A percentile compares a stretch with the other conserved stretches of the same genome.
phyloP scores from a whole-genome alignment of 2,797 vertebrate species.

The Gobio occitaniae region DNA sequence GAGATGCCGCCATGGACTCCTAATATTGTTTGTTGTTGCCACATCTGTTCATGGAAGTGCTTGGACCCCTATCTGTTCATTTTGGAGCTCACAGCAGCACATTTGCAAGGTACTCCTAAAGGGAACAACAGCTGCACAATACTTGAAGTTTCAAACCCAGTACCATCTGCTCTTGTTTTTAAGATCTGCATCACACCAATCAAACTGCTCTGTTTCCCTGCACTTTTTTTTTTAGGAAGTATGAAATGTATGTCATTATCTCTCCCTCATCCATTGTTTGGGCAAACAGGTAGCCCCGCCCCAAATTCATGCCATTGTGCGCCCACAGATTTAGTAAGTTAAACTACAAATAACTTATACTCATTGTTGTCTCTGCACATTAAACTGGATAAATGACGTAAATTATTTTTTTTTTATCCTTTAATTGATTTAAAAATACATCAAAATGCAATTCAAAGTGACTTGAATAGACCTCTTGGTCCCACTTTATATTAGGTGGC shows the following conservation, averaged over 20 bases:
- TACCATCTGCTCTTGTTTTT: slow-evolving; percentile 42
- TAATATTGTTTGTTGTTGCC: slow-evolving; percentile 39
- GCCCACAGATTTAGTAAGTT: background rate
- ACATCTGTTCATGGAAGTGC: slow-evolving; percentile 32
- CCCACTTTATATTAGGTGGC: too few relatives aligned
- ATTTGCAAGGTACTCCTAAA: slow-evolving; percentile 38
- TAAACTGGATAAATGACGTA: too few relatives aligned
- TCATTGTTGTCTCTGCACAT: too few relatives aligned
- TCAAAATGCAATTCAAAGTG: too few relatives aligned
- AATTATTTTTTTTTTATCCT: too few relatives aligned
- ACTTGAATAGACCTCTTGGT: too few relatives aligned
- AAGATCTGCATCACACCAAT: slow-evolving; percentile 2
- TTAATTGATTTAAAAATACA: too few relatives aligned
- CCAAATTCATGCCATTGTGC: background rate
- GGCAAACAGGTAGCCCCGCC: background rate
- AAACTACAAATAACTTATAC: background rate
- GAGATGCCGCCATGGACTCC: slow-evolving; percentile 21
- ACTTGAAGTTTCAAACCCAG: slow-evolving; percentile 39
- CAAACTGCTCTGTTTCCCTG: background rate
- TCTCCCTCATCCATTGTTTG: background rate
- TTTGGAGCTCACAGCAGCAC: slow-evolving; percentile 21
- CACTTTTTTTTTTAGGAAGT: background rate
- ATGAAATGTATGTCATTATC: background rate
- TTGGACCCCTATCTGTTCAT: slow-evolving; percentile 7
- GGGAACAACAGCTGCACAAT: slow-evolving; percentile 39